Base-by-base conservation (phyloP, 1,140 invertebrate genomes). In the Tenebrio molitor region DNA sequence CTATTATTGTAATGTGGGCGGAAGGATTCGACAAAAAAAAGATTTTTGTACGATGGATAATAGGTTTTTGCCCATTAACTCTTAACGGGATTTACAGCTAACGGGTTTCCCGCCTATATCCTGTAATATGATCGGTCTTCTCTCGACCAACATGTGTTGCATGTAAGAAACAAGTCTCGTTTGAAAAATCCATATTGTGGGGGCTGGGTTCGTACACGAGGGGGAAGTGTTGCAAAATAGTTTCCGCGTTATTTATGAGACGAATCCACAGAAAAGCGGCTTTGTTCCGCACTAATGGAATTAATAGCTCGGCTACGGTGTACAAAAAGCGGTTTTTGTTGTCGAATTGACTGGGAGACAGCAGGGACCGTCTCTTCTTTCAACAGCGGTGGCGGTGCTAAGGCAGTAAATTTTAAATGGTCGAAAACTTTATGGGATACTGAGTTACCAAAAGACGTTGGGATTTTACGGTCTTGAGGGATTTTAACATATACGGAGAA, bases 71-170 rank as follows among this genome's bases (percentile, higher is more conserved):
- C 64, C 64, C 42, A 66, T 66, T 66, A 66, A 44, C 64, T 25
- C 16, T 66, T 66, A 66, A 66, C 64, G 64, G 64, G 64, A 66
- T 66, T 66, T 66, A 42, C 36, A 66, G 17, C 36, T 41, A 66
- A 66, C 64, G 42, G 64, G 64, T 44, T 66, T 66, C 64, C 64
- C 42, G 64, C 42, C 42, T 44, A 65, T 42, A 66, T 66, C 64
- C 64, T 66, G 64, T 66, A 66, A 66, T 66, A 44, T 66, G 64
- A 66, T 66, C 63, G 17, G 63, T 66, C 36, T 42, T 65, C 12
- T 65, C 33, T 66, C 64, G 5, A 58, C 50, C 17, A 15, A 42
- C 64, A 66, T 42, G 23, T 66, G 64, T 66, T 65, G 12, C 21
- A 41, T 39, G 39, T 21, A 53, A 39, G 12, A n/a, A 39, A 39